phyloP scores from a whole-genome alignment of 2,113 vertebrate genomes.

The Ptychochromis oligacanthus region DNA sequence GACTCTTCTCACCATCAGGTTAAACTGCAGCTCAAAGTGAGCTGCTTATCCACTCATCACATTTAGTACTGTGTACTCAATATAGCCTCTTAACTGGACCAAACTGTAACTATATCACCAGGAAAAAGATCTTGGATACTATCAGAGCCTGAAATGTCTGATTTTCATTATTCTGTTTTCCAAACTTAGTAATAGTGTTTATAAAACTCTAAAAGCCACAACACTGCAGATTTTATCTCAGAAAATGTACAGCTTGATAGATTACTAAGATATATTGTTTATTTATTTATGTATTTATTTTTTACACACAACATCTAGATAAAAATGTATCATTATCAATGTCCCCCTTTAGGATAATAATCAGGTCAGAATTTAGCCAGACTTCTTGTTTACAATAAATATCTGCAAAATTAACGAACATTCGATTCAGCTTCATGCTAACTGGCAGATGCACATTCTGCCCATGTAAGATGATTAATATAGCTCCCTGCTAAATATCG shows the following conservation, averaged over 20 bases:
- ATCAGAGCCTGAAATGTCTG: constrained; percentile 6
- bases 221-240: not conserved
- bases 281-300: no score
- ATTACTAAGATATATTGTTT: no score
- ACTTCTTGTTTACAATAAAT: not conserved
- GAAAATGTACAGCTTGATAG: not conserved
- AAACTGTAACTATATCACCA: constrained; percentile 5
- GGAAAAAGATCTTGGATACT: not conserved
- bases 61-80: not conserved
- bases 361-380: not conserved
- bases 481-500: not conserved
- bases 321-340: not conserved
- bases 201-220: not conserved
- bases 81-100: not conserved
- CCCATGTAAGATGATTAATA: not conserved
- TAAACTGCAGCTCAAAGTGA: not conserved
- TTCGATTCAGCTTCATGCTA: not conserved
- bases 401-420: not conserved
- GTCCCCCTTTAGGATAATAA: not conserved
- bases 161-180: constrained; percentile 9
- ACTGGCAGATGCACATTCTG: not conserved
- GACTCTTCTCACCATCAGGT: not conserved
- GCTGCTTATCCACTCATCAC: not conserved
- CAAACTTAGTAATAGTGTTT: not conserved
- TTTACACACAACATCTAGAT: not conserved